Evolutionary conservation across 2,888 invertebrate species (phyloP), one percentile per base, ranked within the genome.

Genomic region (Oeneis ivallda): DNA sequence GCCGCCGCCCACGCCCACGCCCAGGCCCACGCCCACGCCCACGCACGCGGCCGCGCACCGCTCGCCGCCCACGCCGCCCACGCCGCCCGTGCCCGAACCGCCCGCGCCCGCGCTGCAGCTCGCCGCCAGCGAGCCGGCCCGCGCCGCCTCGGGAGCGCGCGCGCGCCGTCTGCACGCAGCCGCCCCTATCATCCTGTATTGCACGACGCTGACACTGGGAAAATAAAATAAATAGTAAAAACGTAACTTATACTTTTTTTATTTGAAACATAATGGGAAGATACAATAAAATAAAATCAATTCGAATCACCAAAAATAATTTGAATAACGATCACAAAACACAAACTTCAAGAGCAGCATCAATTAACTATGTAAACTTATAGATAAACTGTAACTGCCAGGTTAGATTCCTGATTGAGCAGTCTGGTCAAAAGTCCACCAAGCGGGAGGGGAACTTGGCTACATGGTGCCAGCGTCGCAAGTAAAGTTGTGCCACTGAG

Each of bases 21-120:
- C 60, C 64, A 11, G 60, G 68, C 26, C 61, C 52, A 26, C 61
- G 41, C 56, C 26, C 57, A 58, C 56, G 57, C 10, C 64, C 70
- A 43, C 61, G 34, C 58, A 64, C 60, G 53, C 69, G 60, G 41
- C 61, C 15, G 63, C 56, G 54, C 64, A 54, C 56, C 39, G 60
- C 13, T 13, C 39, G 8, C 50, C 56, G 60, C 58, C 60, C 4
- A 2, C n/a, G 50, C 50, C 11, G n/a, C 43, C 65, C 37, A 50
- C 66, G 34, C 26, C 63, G 50, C 15, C 15, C 7, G 63, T 64
- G 19, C 60, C 9, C 39, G 8, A 49, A 50, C 61, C 63, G 50
- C 15, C 17, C 9, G 63, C 64, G 19, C 60, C 53, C 34, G 53
- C 53, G 15, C 15, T 45, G 45, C 34, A 37, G 34, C 34, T 37